A percentile compares a stretch with the other conserved stretches of the same genome.
Evolutionary conservation across 2,797 vertebrate genomes (phyloP).

Genomic region (Tragelaphus oryx): DNA sequence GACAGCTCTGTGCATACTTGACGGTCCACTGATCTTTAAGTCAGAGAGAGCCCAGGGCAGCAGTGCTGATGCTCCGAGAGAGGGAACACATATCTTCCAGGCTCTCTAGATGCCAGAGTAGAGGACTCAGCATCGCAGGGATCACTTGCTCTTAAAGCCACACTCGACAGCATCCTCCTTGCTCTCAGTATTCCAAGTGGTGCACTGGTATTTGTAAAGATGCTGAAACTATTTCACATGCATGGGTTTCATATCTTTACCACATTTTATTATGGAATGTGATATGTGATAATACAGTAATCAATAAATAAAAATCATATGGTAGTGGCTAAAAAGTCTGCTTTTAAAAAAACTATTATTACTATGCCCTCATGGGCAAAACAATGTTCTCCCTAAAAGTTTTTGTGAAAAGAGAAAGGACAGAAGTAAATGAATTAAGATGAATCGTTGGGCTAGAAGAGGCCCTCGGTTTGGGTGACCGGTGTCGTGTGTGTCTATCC

Average conservation of each 20-base stretch:
- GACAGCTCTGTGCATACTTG: background rate
- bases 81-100: background rate
- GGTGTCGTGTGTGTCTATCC: background rate
- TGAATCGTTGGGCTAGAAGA: background rate
- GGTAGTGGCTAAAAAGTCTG: background rate
- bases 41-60: background rate
- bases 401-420: background rate
- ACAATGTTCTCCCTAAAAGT: background rate
- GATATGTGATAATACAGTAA: background rate
- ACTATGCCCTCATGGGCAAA: background rate
- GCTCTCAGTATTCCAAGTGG: background rate
- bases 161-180: background rate
- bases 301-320: background rate
- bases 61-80: rapidly evolving
- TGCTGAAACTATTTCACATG: background rate
- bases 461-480: background rate
- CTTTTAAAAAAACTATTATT: background rate
- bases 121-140: no score
- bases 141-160: background rate
- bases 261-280: background rate
- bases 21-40: rapidly evolving
- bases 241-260: background rate
- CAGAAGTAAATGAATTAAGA: background rate
- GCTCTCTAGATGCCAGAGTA: background rate
- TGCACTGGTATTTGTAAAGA: background rate